phyloP scores from a whole-genome alignment of 2,797 vertebrate species.

The Hyperoplus immaculatus region DNA sequence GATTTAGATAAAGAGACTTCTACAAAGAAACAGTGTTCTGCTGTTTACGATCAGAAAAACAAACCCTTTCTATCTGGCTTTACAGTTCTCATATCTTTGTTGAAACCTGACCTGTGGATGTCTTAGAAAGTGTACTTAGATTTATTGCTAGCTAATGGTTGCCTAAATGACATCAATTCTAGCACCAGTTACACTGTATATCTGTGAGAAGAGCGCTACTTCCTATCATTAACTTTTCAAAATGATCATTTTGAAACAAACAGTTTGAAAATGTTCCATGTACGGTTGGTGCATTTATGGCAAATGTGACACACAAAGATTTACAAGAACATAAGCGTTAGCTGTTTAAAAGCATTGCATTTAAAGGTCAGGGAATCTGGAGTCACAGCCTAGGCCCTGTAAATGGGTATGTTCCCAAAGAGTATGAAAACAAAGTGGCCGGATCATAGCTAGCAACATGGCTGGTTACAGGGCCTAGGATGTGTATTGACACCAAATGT shows the following conservation, averaged over 20 bases:
- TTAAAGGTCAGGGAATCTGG: background rate
- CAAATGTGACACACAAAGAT: background rate
- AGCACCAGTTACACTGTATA: background rate
- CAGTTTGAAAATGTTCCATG: background rate
- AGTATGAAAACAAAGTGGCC: too few species aligned
- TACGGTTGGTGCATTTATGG: background rate
- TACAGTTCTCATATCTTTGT: constrained; percentile 13
- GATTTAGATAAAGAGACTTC: background rate
- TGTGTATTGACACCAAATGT: too few species aligned
- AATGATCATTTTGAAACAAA: background rate
- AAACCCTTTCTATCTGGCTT: constrained; percentile 12
- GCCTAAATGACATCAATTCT: background rate
- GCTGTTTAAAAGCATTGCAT: background rate
- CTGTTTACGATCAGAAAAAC: constrained; percentile 34
- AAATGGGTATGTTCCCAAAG: too few species aligned
- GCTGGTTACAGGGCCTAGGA: too few species aligned
- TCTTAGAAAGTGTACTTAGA: constrained; percentile 5
- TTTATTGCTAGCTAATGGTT: background rate
- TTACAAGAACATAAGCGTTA: background rate
- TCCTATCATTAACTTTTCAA: background rate
- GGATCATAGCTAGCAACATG: too few species aligned
- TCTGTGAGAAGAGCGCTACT: background rate
- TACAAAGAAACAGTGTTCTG: background rate
- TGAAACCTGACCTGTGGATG: constrained; percentile 4
- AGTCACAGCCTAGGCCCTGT: background rate